Evolutionary conservation across 2,797 vertebrate species (phyloP), one percentile per base, ranked within the genome.

Genomic region (Lutjanus campechanus): DNA sequence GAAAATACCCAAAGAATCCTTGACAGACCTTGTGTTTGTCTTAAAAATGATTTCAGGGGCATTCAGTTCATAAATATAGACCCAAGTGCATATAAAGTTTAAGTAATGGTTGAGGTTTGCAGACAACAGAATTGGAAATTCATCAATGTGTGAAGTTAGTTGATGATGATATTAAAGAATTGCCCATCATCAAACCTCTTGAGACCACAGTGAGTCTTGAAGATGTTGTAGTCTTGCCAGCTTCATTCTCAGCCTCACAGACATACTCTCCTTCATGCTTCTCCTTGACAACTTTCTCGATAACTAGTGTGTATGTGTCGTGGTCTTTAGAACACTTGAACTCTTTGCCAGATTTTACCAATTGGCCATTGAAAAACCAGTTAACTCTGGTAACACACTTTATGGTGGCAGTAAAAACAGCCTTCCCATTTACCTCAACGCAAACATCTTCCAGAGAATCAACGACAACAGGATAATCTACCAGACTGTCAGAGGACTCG

Each of bases 241-340:
- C 90, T 94, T 96, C 94, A 91, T 96, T 99, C 90, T 96, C 92
- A 15, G 95, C 97, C 95, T 98, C 97, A 95, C 97, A 99, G 88
- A 93, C 91, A 94, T 96, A 98, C 49, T 97, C 94, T 94, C 98
- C 97, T 96, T 98, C 95, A 85, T 98, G 97, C 73, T 93, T 95
- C 75, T 96, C 95, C 88, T 91, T 91, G 0, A 91, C 86, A 73
- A 94, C 95, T 89, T 94, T 93, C 89, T 88, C 65, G 84, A 98
- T 97, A 87, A 94, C 82, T 92, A 99, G 88, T 1, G 89, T 96
- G 79, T 97, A 96, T 1, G 67, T 95, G 83, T 98, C 92, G 29
- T 92, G 77, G 70, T 98, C 95, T 93, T 95, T 95, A 8, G 94
- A 97, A 96, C 96, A 97, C 96, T 96, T 97, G 96, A 98, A 97